Conservation (phyloP, 2,113 vertebrate species). For the Suricata suricatta region DNA sequence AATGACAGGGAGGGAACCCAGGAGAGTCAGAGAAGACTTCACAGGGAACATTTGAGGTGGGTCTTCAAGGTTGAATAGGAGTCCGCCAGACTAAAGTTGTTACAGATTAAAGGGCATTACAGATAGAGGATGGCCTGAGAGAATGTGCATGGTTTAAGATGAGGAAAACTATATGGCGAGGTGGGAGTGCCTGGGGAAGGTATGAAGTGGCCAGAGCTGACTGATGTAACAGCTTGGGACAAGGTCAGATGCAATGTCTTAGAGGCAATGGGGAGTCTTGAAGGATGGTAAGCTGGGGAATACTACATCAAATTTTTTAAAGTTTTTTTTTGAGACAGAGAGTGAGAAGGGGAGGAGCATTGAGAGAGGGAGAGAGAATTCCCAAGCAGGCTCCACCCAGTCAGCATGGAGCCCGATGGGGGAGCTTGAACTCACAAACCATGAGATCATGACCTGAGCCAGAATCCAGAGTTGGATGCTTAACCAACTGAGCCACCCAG, state of each 20-base stretch:
- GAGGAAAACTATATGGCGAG: not conserved
- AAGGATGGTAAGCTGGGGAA: not conserved
- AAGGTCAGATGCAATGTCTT: not conserved
- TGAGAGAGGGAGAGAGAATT: not conserved
- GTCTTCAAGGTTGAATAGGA: not conserved
- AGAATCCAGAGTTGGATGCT: not conserved
- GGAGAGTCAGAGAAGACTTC: not conserved
- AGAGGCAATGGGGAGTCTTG: not conserved
- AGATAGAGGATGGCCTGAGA: not conserved
- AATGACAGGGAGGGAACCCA: not conserved
- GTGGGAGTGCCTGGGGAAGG: not conserved
- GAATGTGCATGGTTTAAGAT: not conserved
- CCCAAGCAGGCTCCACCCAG: not conserved
- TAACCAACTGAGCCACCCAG: not conserved
- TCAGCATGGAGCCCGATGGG: not conserved
- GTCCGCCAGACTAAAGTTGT: not conserved
- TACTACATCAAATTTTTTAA: no score
- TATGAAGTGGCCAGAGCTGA: not conserved
- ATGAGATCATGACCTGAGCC: not conserved
- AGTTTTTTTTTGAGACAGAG: not conserved
- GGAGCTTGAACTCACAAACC: not conserved
- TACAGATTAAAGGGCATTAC: not conserved
- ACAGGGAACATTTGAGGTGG: not conserved
- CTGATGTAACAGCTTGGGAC: not conserved
- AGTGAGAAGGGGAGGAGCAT: not conserved